Base-by-base conservation (phyloP, 2,888 invertebrate species). In the Choreutis nemorana region DNA sequence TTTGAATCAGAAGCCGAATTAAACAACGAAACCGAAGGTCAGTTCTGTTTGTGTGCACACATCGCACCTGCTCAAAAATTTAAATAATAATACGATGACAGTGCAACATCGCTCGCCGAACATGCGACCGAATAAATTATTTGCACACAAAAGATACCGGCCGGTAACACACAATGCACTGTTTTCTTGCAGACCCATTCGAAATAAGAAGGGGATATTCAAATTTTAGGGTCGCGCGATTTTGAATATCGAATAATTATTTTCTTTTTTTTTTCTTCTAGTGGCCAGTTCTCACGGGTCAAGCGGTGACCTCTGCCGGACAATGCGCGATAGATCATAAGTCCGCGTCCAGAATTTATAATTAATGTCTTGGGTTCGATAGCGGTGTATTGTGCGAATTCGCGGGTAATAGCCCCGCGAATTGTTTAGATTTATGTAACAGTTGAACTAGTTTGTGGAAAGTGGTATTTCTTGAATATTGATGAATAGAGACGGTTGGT, bases 381-480 rank as follows among this genome's bases (percentile, higher is more conserved):
- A 37, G 40, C 26, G 22, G 32, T 40, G 7, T 39, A 50, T 71
- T 71, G 72, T 72, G 49, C 40, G 52, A 48, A 53, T 57, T 56
- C 71, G 72, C 70, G 70, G 62, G 62, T 66, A 68, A 70, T 59
- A 39, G 58, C 23, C 29, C 37, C 62, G 64, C 63, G 60, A 45
- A 55, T 60, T 50, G 50, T 47, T 39, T 40, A 50, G 50, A 59
- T 63, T 65, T 68, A 62, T 67, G 57, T 44, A 55, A 57, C 57
- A 50, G 55, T 39, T 45, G 46, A 38, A 51, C 58, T 55, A 57
- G 58, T 58, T 50, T 41, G 48, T 48, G 54, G 61, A 68, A 71
- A 75, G 73, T 71, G 45, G 77, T 57, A 61, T 66, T 66, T 68
- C 73, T 70, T 73, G 75, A 67, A 72, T 73, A 72, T 72, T 67